Evolutionary conservation across 2,888 invertebrate genomes (phyloP).

Genomic region (Dendrolimus pini): DNA sequence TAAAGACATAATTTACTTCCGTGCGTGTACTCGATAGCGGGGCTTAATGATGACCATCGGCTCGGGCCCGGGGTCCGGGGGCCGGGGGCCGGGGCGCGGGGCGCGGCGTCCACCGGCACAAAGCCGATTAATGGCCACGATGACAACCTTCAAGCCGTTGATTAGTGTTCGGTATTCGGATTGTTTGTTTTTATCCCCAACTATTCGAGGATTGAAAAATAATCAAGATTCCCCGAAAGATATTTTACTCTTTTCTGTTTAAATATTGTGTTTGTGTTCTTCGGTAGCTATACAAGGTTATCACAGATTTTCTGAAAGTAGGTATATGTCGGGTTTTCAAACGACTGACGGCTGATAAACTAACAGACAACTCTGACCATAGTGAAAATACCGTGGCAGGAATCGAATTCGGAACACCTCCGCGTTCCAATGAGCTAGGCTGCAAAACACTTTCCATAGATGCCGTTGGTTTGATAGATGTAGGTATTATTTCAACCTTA

Average conservation of each 20-base stretch:
- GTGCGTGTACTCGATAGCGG: slow-evolving; percentile 20
- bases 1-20: slow-evolving; percentile 59
- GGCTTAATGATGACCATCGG: background rate
- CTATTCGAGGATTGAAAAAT: background rate
- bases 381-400: too few relatives aligned
- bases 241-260: too few relatives aligned
- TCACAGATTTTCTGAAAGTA: background rate
- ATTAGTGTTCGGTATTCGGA: background rate
- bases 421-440: too few relatives aligned
- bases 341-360: too few relatives aligned
- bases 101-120: background rate
- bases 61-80: background rate
- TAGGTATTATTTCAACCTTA: too few relatives aligned
- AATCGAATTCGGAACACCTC: too few relatives aligned
- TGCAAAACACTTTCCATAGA: too few relatives aligned
- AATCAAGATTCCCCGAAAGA: background rate
- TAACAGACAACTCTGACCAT: too few relatives aligned
- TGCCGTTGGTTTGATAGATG: too few relatives aligned
- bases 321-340: background rate
- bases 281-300: too few relatives aligned
- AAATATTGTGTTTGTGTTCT: too few relatives aligned
- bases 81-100: background rate
- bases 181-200: background rate
- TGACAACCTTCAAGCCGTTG: background rate
- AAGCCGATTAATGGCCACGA: background rate